Base-by-base conservation (phyloP, 1,140 invertebrate species). In the Papilio polytes region DNA sequence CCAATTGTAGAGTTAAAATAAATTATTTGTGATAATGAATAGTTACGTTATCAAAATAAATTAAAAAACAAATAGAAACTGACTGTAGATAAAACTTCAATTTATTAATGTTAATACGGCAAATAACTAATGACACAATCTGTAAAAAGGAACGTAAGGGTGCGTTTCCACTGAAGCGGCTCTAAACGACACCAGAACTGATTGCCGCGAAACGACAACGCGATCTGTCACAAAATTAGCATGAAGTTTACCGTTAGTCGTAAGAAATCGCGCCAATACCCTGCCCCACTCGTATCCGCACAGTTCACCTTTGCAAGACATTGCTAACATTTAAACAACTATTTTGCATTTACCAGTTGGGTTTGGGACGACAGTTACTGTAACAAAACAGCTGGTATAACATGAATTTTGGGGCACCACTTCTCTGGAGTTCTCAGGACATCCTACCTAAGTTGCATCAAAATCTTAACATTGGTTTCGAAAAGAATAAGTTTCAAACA, bases 291-390 rank as follows among this genome's bases (percentile, higher is more conserved):
- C 26, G 22, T 31, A 31, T 70, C 63, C 13, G 63, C 3, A 70
- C 22, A 31, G 22, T 15, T 31, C 26, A 70, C 22, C 63, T 70
- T 70, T 26, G 13, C 59, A 63, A 63, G 20, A 63, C 20, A 63
- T 63, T 63, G 53, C 53, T 56, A 56, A 56, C 53, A 56, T 56
- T 56, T 63, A 63, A 63, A 26, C 59, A 63, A 63, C 59, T 63
- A 63, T 63, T 63, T 63, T 63, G 59, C 59, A 63, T 63, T 63
- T 63, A 59, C 56, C 10, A 59, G 56, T 59, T 59, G 7, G 20
- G n/a, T n/a, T n/a, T 59, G n/a, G 1, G 56, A 9, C n/a, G n/a
- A 20, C 6, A 18, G 18, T 8, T 1, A 59, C n/a, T 59, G 18
- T n/a, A 22, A 20, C 36, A 59, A 9, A 20, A 59, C 4, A 56